These are phyloP conservation scores for Brachirus orientalis DNA, from an alignment of 2,113 vertebrate species.

Conservation along the genomic window DNA sequence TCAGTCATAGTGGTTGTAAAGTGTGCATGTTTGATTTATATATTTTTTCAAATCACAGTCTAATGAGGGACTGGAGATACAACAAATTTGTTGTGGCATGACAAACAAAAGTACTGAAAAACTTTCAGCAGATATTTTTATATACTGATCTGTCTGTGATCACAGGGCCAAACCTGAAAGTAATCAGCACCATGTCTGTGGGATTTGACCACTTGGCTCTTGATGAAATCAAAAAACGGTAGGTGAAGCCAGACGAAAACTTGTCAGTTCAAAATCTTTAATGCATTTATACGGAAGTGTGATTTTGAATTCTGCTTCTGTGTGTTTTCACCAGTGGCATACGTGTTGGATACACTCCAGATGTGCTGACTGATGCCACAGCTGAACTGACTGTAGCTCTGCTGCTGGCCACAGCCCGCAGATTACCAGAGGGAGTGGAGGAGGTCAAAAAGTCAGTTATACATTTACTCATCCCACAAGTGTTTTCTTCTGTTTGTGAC, in stretches of 20 bases:
- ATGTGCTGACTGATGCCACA: slow-evolving; percentile 78
- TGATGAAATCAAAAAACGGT: slow-evolving; percentile 79
- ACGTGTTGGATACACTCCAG: slow-evolving; percentile 82
- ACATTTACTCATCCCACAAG: slow-evolving; percentile 6
- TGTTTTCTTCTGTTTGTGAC: neutral
- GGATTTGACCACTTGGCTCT: slow-evolving; percentile 73
- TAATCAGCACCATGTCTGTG: slow-evolving; percentile 81
- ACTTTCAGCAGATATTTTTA: too few relatives aligned
- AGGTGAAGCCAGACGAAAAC: neutral
- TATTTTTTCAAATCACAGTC: too few relatives aligned
- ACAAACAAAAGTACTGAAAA: too few relatives aligned
- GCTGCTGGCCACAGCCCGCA: slow-evolving; percentile 82
- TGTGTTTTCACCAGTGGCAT: slow-evolving; percentile 72
- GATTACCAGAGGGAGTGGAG: slow-evolving; percentile 80
- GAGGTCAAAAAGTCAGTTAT: slow-evolving; percentile 74
- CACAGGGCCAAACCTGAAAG: slow-evolving; percentile 76
- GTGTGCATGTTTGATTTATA: too few relatives aligned
- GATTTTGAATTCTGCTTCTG: too few relatives aligned
- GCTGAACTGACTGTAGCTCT: slow-evolving; percentile 81
- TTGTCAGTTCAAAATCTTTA: neutral
- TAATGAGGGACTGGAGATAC: too few relatives aligned
- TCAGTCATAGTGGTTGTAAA: too few relatives aligned
- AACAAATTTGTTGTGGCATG: too few relatives aligned
- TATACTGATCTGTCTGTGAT: slow-evolving; percentile 27
- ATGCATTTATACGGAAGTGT: neutral